Evolutionary conservation across 2,797 vertebrate genomes (phyloP).

Genomic region (Thamnophis elegans): DNA sequence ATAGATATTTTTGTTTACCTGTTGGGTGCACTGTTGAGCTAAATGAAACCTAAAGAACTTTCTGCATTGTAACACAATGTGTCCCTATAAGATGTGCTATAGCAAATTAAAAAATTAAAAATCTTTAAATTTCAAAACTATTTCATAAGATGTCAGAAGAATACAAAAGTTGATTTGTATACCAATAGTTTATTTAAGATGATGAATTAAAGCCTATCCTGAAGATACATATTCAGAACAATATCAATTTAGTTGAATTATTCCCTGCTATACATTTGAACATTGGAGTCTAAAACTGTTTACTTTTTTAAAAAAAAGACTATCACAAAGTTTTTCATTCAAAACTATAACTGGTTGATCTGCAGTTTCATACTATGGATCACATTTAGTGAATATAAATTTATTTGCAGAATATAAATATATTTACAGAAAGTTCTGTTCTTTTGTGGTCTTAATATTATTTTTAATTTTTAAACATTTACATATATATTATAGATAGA

Average conservation of each 20-base stretch:
- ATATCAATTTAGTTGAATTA: background rate
- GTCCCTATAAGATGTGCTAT: background rate
- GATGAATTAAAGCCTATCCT: background rate
- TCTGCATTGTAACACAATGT: background rate
- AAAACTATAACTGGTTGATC: background rate
- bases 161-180: background rate
- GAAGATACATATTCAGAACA: background rate
- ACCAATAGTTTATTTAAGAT: background rate
- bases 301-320: background rate
- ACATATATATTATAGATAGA: background rate
- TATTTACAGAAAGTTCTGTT: background rate
- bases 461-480: background rate
- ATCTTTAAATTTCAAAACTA: background rate
- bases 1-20: background rate
- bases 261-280: background rate
- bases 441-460: background rate
- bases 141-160: background rate
- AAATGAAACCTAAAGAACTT: background rate
- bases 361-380: background rate
- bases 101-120: background rate
- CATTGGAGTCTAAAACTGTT: background rate
- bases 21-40: constrained; percentile 30
- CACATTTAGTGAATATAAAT: background rate
- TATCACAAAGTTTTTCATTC: background rate
- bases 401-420: background rate